A percentile compares a stretch with the other conserved stretches of the same genome.
Evolutionary conservation across 2,113 vertebrate genomes (phyloP).

Genomic region (Polypterus senegalus): DNA sequence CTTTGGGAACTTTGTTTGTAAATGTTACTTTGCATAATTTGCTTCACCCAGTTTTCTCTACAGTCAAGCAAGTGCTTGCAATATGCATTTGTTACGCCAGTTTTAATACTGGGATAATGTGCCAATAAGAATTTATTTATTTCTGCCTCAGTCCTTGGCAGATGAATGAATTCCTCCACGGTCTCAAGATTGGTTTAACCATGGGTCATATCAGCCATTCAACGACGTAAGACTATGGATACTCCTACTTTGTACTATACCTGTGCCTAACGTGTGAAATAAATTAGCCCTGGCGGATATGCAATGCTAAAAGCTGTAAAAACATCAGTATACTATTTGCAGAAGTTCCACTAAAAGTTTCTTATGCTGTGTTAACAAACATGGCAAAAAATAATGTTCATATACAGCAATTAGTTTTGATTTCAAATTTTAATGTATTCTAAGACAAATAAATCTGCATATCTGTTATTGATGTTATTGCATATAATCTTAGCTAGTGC

Average conservation of each 20-base stretch:
- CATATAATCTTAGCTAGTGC: conserved; percentile 2
- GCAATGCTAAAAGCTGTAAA: too few relatives aligned
- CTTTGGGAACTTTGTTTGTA: too few relatives aligned
- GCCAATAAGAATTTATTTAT: not conserved
- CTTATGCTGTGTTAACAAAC: too few relatives aligned
- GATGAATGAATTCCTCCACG: conserved; percentile 27
- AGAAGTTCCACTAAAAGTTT: too few relatives aligned
- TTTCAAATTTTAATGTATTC: too few relatives aligned
- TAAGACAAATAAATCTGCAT: too few relatives aligned
- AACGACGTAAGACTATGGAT: conserved; percentile 28
- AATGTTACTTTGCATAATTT: too few relatives aligned
- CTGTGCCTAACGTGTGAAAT: conserved; percentile 13
- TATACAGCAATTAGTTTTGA: too few relatives aligned
- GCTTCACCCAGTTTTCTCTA: too few relatives aligned
- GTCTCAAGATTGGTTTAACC: conserved; percentile 28
- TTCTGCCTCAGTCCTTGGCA: conserved; percentile 28
- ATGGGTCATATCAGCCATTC: conserved; percentile 27
- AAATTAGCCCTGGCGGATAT: conserved; percentile 6
- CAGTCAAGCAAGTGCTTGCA: not conserved
- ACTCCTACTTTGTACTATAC: not conserved
- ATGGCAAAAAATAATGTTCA: too few relatives aligned
- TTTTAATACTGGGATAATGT: not conserved
- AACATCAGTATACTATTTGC: too few relatives aligned
- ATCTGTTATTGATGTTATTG: too few relatives aligned
- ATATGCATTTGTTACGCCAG: not conserved